phyloP scores from a whole-genome alignment of 1,140 invertebrate genomes.

The Reticulitermes speratus region DNA sequence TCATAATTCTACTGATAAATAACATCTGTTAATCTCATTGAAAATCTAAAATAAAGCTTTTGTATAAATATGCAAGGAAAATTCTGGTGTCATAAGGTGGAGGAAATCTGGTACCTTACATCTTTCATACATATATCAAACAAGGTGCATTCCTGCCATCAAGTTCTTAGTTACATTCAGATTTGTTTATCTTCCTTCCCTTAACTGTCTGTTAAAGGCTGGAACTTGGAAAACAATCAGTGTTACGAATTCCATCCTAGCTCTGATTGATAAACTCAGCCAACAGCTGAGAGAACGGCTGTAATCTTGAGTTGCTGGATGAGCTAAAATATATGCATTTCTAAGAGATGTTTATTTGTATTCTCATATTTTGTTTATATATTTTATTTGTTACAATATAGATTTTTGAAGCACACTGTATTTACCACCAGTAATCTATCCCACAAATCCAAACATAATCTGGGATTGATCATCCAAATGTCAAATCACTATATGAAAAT shows the following conservation, averaged over 20 bases:
- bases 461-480: no score
- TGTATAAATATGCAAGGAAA: not conserved
- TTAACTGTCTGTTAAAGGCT: not conserved
- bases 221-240: not conserved
- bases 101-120: not conserved
- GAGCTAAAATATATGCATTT: no score
- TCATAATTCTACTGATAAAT: not conserved
- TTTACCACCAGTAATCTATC: no score
- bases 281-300: no score
- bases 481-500: no score
- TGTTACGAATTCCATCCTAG: not conserved
- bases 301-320: no score
- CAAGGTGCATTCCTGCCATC: not conserved
- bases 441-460: no score
- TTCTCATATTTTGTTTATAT: no score
- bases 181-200: not conserved
- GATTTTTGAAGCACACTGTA: no score
- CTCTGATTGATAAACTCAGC: no score
- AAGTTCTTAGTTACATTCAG: not conserved
- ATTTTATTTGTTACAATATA: no score
- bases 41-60: not conserved
- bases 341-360: no score
- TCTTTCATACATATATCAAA: not conserved
- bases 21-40: not conserved
- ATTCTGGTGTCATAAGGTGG: not conserved